Base-by-base conservation (phyloP, 2,113 vertebrate species). In the Festucalex cinctus region DNA sequence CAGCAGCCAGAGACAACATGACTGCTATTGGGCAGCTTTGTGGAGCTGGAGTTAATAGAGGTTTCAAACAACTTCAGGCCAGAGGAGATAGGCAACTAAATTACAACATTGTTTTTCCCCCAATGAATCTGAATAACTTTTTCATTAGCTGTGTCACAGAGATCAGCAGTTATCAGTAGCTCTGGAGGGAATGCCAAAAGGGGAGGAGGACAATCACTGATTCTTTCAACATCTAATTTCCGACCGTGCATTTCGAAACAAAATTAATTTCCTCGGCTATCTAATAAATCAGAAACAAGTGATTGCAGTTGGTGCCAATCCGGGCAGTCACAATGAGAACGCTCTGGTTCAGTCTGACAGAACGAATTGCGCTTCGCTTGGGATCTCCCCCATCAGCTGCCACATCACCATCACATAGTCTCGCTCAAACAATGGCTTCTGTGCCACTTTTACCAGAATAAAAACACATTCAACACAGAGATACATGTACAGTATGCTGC, bases 241-340 rank as follows among this genome's bases (percentile, higher is more conserved):
- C 88, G 86, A 90, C 87, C 70, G 71, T 85, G 87, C 89, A 88
- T 91, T 92, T 91, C 82, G 79, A 83, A 89, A 83, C 83, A 70
- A 91, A 92, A 92, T 92, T 90, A 89, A 91, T 93, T 92, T 93
- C 89, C 88, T 89, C 72, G 63, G 73, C 83, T 88, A 91, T 91
- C 89, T 91, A 86, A 90, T 89, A 86, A 89, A 93, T 92, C 90
- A 86, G 86, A 91, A 90, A 88, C 88, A 91, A 91, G 87, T 79
- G 81, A 91, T 83, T 88, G 85, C 82, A 87, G 86, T 86, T 90
- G 85, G 86, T 90, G 87, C 82, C 84, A 88, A 89, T 89, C 86
- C 71, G 65, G 71, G 68, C 71, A 71, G 78, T 65, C 83, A 83
- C 88, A 89, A 88, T 89, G 84, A 90, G 80, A 88, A 89, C 75